These are phyloP conservation scores for Coregonus sp. DNA, from an alignment of 2,797 vertebrate genomes.

Conservation along the genomic window DNA sequence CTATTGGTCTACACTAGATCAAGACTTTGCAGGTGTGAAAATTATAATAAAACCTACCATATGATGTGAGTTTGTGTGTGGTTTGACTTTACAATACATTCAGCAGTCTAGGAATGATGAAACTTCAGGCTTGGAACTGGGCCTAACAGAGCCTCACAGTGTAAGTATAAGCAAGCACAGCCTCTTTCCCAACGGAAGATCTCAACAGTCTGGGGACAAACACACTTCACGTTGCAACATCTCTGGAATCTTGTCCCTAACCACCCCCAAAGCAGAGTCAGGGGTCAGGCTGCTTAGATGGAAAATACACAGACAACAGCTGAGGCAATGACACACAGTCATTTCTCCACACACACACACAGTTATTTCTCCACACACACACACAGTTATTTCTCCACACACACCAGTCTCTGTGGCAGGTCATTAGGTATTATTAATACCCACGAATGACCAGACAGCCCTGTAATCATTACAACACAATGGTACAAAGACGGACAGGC, in stretches of 20 bases:
- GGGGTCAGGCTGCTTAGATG: slow-evolving; percentile 33
- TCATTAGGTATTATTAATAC: slow-evolving; percentile 31
- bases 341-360: slow-evolving; percentile 6
- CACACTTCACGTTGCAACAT: slow-evolving; percentile 44
- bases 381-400: neutral
- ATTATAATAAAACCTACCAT: neutral
- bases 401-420: neutral
- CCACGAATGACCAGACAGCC: slow-evolving; percentile 23
- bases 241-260: slow-evolving; percentile 36
- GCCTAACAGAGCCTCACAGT: neutral
- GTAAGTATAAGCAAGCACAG: slow-evolving; percentile 31
- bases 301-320: neutral
- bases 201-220: slow-evolving; percentile 37
- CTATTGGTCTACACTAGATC: neutral
- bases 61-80: neutral
- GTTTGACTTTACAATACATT: neutral
- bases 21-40: neutral
- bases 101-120: neutral
- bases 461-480: neutral
- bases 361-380: neutral
- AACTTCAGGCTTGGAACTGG: neutral
- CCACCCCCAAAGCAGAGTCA: slow-evolving; percentile 21
- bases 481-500: neutral
- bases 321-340: neutral
- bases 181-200: slow-evolving; percentile 31